Conservation (phyloP, 2,113 vertebrate species). For the Myiopsitta monachus region DNA sequence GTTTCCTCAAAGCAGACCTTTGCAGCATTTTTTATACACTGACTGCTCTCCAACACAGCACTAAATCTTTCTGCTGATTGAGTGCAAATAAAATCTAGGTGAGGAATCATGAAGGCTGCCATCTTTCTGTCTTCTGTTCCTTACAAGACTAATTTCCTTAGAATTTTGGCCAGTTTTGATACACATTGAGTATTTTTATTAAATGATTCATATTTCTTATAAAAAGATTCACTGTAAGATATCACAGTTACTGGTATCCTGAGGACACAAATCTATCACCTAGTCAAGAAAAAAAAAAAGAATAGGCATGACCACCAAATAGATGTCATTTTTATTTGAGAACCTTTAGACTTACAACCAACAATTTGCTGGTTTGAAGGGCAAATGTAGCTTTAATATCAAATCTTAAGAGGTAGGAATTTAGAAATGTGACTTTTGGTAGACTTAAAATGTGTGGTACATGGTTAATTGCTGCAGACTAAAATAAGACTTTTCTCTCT, state of each 20-base stretch:
- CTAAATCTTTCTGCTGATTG: background rate
- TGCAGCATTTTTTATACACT: background rate
- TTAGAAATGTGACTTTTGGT: background rate
- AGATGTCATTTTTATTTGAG: background rate
- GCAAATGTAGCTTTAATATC: background rate
- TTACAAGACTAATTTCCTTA: background rate
- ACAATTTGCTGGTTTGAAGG: background rate
- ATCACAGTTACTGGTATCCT: background rate
- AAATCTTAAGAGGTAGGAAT: background rate
- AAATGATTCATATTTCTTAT: background rate
- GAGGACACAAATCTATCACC: background rate
- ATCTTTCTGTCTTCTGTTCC: background rate
- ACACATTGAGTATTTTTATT: background rate
- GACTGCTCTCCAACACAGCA: background rate
- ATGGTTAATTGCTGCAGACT: background rate
- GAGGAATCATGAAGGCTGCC: background rate
- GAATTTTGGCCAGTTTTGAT: background rate
- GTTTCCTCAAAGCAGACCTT: background rate
- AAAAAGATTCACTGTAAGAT: background rate
- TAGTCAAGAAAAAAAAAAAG: background rate
- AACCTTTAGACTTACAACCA: background rate
- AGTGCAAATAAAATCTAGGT: background rate
- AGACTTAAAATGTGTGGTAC: background rate
- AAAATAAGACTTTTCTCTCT: background rate
- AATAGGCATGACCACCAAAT: background rate